A percentile compares a stretch with the other conserved stretches of the same genome.
Conservation (phyloP, 2,113 vertebrate genomes). For the Phainopepla nitens region DNA sequence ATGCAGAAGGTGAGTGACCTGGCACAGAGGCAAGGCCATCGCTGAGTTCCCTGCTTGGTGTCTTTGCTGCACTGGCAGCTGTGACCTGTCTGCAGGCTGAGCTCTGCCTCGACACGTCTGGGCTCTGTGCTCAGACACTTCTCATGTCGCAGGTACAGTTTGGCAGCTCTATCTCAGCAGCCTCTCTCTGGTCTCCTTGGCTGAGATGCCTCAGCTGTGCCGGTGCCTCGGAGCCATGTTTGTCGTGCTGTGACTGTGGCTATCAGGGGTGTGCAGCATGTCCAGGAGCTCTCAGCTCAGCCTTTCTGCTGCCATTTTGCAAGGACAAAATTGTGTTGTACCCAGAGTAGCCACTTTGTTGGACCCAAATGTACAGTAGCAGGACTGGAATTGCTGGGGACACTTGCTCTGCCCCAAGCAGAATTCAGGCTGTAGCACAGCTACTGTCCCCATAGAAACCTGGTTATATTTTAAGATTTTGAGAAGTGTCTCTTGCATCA, state of each 20-base stretch:
- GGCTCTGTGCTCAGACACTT: background rate
- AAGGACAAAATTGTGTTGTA: background rate
- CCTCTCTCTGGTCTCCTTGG: rapidly evolving
- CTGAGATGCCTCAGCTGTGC: background rate
- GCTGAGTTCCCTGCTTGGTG: background rate
- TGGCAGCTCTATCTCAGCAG: background rate
- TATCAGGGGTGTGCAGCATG: background rate
- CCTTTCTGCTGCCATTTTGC: background rate
- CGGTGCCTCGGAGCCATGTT: rapidly evolving
- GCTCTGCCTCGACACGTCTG: background rate
- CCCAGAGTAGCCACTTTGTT: background rate
- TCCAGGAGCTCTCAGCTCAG: background rate
- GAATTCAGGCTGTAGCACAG: background rate
- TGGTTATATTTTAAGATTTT: background rate
- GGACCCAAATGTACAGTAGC: too few species aligned
- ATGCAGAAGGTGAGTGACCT: conserved; percentile 87
- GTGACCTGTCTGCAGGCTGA: background rate
- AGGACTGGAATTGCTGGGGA: background rate
- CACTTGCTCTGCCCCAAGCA: background rate
- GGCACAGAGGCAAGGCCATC: background rate
- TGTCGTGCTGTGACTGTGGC: background rate
- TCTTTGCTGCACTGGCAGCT: background rate
- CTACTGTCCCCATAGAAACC: background rate
- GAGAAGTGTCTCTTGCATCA: background rate
- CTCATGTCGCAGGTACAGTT: background rate